Conservation (phyloP, 1,140 invertebrate genomes). For the Drosophila tani region DNA sequence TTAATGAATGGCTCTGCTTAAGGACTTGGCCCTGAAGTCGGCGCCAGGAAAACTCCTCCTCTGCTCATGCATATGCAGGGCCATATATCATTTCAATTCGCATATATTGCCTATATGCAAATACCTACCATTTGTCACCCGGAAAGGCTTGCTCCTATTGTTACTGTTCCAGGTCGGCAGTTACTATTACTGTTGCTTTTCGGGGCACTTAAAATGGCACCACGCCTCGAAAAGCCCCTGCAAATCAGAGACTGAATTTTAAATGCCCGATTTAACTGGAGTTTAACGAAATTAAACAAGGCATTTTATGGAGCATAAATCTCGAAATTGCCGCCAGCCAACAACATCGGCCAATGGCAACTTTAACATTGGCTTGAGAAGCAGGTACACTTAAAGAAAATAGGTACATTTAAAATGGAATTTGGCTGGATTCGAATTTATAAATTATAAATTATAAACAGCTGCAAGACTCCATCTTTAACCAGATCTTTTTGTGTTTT, state of each 20-base stretch:
- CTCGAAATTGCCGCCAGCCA: slow-evolving; percentile 28
- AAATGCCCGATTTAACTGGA: slow-evolving; percentile 57
- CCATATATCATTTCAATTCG: slow-evolving; percentile 71
- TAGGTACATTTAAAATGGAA: not conserved
- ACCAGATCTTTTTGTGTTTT: too few relatives aligned
- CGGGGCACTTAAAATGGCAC: slow-evolving; percentile 62
- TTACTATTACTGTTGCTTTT: slow-evolving; percentile 24
- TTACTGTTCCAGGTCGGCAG: slow-evolving; percentile 10
- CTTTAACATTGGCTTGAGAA: slow-evolving; percentile 14
- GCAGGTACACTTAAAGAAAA: not conserved
- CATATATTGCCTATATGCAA: slow-evolving; percentile 53
- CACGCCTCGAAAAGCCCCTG: slow-evolving; percentile 48
- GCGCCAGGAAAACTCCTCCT: slow-evolving; percentile 49
- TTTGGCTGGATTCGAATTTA: too few relatives aligned
- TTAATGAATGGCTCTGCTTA: slow-evolving; percentile 68
- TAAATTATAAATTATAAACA: too few relatives aligned
- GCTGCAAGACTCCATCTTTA: too few relatives aligned
- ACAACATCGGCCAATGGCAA: slow-evolving; percentile 24
- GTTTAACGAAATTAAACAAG: slow-evolving; percentile 63
- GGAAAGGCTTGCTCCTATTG: not conserved
- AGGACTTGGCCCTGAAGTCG: slow-evolving; percentile 53
- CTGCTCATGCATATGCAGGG: slow-evolving; percentile 68
- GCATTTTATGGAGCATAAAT: slow-evolving; percentile 64
- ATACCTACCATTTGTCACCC: slow-evolving; percentile 57
- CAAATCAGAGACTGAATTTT: slow-evolving; percentile 64